A percentile compares a stretch with the other conserved stretches of the same genome.
phyloP scores from a whole-genome alignment of 2,888 invertebrate genomes.

The Drosophila helvetica region DNA sequence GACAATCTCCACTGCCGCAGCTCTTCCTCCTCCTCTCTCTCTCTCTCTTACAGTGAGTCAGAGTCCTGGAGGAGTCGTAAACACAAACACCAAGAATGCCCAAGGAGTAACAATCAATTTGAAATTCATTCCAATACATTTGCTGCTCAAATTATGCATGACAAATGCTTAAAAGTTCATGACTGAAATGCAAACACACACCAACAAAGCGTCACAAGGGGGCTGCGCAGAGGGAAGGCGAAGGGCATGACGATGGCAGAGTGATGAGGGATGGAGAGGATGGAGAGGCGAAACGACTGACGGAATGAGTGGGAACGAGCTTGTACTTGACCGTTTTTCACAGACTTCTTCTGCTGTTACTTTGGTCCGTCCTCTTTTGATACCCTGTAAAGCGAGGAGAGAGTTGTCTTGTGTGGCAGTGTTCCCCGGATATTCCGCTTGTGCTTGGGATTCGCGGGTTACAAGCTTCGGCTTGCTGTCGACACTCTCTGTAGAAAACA shows the following conservation, averaged over 20 bases:
- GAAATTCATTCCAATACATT: constrained; percentile 81
- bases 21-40: constrained; percentile 24
- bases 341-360: constrained; percentile 6
- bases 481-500: neutral
- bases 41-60: constrained; percentile 1
- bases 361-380: constrained; percentile 8
- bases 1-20: constrained; percentile 52
- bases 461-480: neutral
- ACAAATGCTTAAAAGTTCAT: constrained; percentile 78
- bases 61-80: constrained; percentile 25
- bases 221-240: neutral
- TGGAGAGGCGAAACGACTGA: neutral
- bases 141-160: constrained; percentile 80
- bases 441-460: neutral
- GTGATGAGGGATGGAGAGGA: neutral
- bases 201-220: constrained; percentile 44
- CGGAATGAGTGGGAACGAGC: neutral
- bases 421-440: neutral
- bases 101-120: constrained; percentile 78
- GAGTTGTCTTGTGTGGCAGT: neutral
- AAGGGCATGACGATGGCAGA: neutral
- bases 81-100: constrained; percentile 33
- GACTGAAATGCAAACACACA: constrained; percentile 71
- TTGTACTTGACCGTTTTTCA: constrained; percentile 1
- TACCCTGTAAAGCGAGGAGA: neutral